These are phyloP conservation scores for Adelognathus sp. DNA, from an alignment of 2,888 invertebrate genomes.

Conservation along the genomic window DNA sequence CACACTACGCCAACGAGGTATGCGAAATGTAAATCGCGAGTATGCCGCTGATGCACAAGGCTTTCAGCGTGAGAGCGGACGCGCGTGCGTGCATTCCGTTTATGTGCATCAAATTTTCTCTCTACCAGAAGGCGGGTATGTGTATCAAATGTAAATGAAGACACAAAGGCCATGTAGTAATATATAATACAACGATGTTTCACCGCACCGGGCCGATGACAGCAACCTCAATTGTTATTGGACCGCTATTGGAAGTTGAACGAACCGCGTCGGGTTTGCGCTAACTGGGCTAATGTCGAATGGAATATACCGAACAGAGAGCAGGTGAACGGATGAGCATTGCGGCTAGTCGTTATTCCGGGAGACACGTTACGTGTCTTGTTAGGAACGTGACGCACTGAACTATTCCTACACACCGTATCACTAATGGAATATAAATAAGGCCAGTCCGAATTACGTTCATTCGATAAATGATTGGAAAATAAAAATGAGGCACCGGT, in stretches of 20 bases:
- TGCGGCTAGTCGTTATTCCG: conserved; percentile 20
- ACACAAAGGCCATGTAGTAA: conserved; percentile 3
- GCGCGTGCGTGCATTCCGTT: conserved; percentile 50
- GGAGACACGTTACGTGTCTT: not conserved
- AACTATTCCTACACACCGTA: not conserved
- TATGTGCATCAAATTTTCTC: conserved; percentile 57
- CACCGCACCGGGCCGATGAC: conserved; percentile 20
- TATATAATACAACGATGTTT: conserved; percentile 8
- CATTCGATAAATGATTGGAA: not conserved
- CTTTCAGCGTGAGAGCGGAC: conserved; percentile 18
- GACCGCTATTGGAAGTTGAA: conserved; percentile 59
- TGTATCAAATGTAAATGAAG: conserved; percentile 48
- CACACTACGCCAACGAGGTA: not conserved
- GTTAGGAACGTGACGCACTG: not conserved
- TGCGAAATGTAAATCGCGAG: not conserved
- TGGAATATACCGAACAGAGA: conserved; percentile 45
- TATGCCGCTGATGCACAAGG: not conserved
- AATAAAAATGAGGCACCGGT: too few species aligned
- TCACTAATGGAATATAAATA: not conserved
- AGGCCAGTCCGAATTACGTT: not conserved
- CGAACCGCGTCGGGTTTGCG: conserved; percentile 61
- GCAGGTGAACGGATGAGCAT: conserved; percentile 31
- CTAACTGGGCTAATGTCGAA: conserved; percentile 64
- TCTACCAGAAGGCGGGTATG: conserved; percentile 23
- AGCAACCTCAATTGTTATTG: conserved; percentile 61